Evolutionary conservation across 2,888 invertebrate genomes (phyloP).

Genomic region (Melinaea menophilus): DNA sequence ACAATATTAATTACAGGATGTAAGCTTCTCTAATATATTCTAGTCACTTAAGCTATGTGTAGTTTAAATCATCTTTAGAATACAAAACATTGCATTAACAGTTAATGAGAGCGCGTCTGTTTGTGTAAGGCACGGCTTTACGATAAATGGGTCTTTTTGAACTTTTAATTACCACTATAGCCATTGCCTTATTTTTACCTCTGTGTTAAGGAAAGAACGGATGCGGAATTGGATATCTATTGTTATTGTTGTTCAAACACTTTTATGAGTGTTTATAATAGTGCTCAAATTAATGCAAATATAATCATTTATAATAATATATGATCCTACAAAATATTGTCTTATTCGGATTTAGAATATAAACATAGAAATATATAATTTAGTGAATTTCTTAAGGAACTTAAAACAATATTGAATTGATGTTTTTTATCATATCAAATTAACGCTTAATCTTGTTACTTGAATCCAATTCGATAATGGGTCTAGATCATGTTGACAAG

Average conservation of each 20-base stretch:
- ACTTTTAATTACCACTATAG: constrained; percentile 54
- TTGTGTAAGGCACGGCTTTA: constrained; percentile 23
- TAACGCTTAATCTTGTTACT: constrained; percentile 25
- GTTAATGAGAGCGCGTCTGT: constrained; percentile 34
- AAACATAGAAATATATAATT: not conserved
- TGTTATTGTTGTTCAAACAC: not conserved
- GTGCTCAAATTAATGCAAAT: too few species aligned
- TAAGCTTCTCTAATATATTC: constrained; percentile 5
- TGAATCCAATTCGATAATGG: constrained; percentile 45
- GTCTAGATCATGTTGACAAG: constrained; percentile 64
- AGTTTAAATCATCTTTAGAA: constrained; percentile 28
- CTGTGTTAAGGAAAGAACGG: constrained; percentile 22
- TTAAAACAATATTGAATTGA: not conserved
- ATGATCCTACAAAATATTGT: too few species aligned
- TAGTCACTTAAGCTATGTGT: not conserved
- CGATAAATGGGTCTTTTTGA: constrained; percentile 37
- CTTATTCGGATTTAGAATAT: too few species aligned
- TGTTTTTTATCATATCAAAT: not conserved
- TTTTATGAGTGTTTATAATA: too few species aligned
- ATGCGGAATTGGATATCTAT: not conserved
- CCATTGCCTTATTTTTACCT: constrained; percentile 43
- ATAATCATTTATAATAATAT: too few species aligned
- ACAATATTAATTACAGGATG: constrained; percentile 8
- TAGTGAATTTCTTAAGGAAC: not conserved
- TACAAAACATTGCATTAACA: constrained; percentile 40